Percentiles rank a stretch among this genome's conserved stretches.
Evolutionary conservation across 2,888 invertebrate species (phyloP).

Genomic region (Disparrhopalites patrizii): DNA sequence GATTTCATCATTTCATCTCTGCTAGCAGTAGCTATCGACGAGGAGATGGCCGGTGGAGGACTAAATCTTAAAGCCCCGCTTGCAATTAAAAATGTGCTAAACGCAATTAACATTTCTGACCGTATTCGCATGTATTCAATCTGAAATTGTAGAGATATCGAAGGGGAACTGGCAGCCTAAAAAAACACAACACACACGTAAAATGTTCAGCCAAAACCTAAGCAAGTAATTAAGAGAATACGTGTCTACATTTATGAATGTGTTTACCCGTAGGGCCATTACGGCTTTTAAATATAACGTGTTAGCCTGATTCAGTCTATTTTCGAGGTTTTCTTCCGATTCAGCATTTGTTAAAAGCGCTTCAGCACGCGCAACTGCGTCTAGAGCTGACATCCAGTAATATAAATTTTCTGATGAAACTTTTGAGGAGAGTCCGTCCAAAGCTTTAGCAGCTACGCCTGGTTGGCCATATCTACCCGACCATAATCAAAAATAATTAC

Average conservation of each 20-base stretch:
- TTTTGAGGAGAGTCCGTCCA: constrained; percentile 61
- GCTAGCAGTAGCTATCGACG: constrained; percentile 71
- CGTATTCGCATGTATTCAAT: constrained; percentile 72
- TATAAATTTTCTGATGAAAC: constrained; percentile 83
- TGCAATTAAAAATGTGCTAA: constrained; percentile 63
- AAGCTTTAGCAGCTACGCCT: constrained; percentile 63
- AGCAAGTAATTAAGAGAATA: background rate
- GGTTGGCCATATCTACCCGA: constrained; percentile 68
- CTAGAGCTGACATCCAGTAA: constrained; percentile 80
- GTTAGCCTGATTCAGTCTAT: constrained; percentile 58
- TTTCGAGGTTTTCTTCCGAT: constrained; percentile 51
- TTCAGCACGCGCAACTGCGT: constrained; percentile 54
- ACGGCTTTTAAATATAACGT: constrained; percentile 64
- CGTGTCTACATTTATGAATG: background rate
- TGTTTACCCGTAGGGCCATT: constrained; percentile 58
- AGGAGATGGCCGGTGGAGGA: constrained; percentile 88
- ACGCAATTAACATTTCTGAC: constrained; percentile 66
- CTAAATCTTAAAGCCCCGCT: constrained; percentile 77
- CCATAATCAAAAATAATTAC: constrained; percentile 4
- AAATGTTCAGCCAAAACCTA: background rate
- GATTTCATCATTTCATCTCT: constrained; percentile 73
- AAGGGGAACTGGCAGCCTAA: constrained; percentile 65
- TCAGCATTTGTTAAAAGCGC: constrained; percentile 48
- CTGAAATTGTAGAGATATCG: constrained; percentile 65
- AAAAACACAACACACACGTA: background rate